These are phyloP conservation scores for Oreochromis mossambicus DNA, from an alignment of 2,797 vertebrate genomes.

Conservation along the genomic window DNA sequence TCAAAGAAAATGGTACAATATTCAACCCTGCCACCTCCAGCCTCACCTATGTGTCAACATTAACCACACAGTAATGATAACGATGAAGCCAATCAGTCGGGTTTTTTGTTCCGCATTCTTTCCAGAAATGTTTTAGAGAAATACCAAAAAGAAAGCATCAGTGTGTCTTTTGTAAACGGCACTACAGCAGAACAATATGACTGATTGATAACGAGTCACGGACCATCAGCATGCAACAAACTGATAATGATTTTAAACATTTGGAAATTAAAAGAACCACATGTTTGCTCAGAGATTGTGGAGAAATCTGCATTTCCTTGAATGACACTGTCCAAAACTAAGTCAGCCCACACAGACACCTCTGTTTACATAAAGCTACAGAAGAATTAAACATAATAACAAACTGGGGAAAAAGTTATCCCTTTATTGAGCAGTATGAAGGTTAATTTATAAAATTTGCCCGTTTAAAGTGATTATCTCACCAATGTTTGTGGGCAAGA, in stretches of 20 bases:
- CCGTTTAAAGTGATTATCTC: background rate
- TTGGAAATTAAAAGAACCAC: background rate
- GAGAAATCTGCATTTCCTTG: background rate
- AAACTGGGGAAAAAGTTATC: background rate
- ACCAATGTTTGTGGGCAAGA: background rate
- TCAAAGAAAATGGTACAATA: accelerated
- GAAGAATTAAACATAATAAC: background rate
- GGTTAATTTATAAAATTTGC: background rate
- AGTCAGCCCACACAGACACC: background rate
- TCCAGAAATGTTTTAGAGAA: background rate
- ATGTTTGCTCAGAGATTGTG: background rate
- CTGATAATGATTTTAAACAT: background rate
- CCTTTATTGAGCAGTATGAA: background rate
- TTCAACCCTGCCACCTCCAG: background rate
- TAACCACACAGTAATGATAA: background rate
- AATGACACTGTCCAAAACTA: background rate
- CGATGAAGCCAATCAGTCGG: background rate
- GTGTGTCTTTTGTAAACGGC: background rate
- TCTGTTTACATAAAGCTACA: background rate
- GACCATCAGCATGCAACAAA: background rate
- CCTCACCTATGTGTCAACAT: background rate
- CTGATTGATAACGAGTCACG: accelerated
- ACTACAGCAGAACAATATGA: background rate
- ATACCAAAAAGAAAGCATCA: background rate
- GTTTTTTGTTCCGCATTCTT: background rate